These are phyloP conservation scores for Beroe forskalii DNA, from an alignment of 37 sponge, comb jelly and placozoan genomes.

Conservation along the genomic window DNA sequence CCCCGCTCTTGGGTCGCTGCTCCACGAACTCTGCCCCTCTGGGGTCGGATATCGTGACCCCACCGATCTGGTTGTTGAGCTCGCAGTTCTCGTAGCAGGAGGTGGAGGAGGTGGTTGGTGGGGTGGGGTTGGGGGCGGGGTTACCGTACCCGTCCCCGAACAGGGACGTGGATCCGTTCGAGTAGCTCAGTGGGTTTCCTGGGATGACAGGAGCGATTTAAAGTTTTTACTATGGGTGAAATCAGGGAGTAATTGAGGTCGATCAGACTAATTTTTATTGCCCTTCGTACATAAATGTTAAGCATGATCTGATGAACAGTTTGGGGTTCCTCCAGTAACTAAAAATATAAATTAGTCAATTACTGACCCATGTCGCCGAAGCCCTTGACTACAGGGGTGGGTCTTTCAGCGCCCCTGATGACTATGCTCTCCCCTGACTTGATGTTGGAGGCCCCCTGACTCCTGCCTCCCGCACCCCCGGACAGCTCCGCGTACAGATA, in stretches of 20 bases:
- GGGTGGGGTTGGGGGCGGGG: not conserved
- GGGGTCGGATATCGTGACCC: not conserved
- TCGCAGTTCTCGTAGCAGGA: constrained; percentile 10
- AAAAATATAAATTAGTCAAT: no score
- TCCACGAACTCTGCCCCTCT: not conserved
- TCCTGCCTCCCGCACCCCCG: not conserved
- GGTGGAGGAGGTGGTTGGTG: not conserved
- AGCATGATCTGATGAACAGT: no score
- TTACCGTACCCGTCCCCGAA: not conserved
- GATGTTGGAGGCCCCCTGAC: not conserved
- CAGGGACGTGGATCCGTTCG: not conserved
- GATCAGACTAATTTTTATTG: no score
- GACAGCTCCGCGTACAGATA: not conserved
- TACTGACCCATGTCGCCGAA: constrained; percentile 18
- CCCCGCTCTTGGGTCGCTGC: constrained; percentile 11
- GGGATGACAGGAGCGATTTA: no score
- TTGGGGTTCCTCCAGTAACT: no score
- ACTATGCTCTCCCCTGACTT: not conserved
- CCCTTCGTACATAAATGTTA: no score
- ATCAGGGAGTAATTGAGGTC: no score
- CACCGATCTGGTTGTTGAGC: constrained; percentile 5
- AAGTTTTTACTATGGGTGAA: no score
- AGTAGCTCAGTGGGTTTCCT: no score
- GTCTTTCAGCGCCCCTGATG: not conserved
- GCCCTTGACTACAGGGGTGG: not conserved